Evolutionary conservation across 2,113 vertebrate species (phyloP), one percentile per base, ranked within the genome.

Genomic region (Mus spicilegus): DNA sequence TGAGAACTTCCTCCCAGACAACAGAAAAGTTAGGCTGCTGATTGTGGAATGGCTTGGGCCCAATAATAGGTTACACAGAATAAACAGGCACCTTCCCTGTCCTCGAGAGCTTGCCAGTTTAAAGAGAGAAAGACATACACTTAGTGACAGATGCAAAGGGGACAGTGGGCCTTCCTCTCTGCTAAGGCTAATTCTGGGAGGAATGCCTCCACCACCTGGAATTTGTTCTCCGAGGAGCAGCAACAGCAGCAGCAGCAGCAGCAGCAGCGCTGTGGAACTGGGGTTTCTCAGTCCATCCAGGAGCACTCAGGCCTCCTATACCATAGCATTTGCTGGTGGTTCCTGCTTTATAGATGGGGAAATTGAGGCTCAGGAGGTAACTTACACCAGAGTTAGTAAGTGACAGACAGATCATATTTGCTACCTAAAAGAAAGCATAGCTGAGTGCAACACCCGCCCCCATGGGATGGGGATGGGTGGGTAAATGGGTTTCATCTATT

Each of bases 241-340:
- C 49, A 77, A 24, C 49, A 16, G 13, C 30, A 33, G 42, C 42
- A 42, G 42, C 42, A 42, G 42, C 42, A 42, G 42, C 42, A n/a
- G n/a, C n/a, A n/a, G n/a, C n/a, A n/a, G n/a, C n/a, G n/a, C 16
- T 0, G 0, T 3, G 42, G 28, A 42, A 54, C 61, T 6, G 2
- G 17, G 49, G 7, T 36, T 0, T 8, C 3, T 17, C 33, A 10
- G 17, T 39, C n/a, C 1, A 3, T 36, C 63, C 17, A 3, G 3
- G 7, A 33, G 11, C 54, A 20, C 33, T 12, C 0, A 3, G 87
- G 28, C 3, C 69, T 39, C 75, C 81, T 89, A 69, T 26, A 49
- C 7, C 13, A 10, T 49, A 22, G n/a, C 6, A 46, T 26, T 30
- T 13, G 17, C 7, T 12, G 12, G 70, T 67, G 39, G 33, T 8